Evolutionary conservation across 2,797 vertebrate species (phyloP).

Genomic region (Acanthis flammea): DNA sequence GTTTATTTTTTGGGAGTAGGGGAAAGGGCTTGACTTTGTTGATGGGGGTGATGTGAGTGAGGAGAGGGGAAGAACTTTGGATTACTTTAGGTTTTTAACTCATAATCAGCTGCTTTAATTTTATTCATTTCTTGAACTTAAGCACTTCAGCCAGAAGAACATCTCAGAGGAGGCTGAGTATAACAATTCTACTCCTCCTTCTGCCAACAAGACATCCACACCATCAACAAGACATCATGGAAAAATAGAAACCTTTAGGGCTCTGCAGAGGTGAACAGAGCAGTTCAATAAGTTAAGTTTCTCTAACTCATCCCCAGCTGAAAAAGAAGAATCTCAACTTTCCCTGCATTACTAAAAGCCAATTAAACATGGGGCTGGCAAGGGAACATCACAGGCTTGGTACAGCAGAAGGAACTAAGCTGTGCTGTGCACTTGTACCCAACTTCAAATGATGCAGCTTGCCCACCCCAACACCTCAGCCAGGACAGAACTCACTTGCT

Average conservation of each 20-base stretch:
- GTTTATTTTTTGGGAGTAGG: background rate
- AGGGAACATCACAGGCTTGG: background rate
- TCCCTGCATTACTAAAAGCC: background rate
- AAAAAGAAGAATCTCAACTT: background rate
- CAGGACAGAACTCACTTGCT: background rate
- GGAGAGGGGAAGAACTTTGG: background rate
- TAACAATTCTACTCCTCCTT: background rate
- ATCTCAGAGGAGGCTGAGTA: background rate
- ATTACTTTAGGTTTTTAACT: background rate
- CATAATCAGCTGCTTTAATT: background rate
- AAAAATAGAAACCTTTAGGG: background rate
- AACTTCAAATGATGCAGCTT: background rate
- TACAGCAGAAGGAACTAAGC: background rate
- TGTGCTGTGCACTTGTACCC: background rate
- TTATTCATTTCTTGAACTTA: background rate
- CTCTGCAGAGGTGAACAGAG: background rate
- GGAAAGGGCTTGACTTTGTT: background rate
- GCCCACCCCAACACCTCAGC: background rate
- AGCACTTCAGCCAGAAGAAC: background rate
- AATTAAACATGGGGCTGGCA: background rate
- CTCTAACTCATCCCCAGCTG: background rate
- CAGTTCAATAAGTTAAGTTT: background rate
- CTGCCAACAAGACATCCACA: background rate
- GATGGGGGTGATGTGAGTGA: fast-evolving
- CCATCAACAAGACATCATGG: background rate